phyloP scores from a whole-genome alignment of 92 coral and sea anemone genomes.

The Heteractis magnifica region DNA sequence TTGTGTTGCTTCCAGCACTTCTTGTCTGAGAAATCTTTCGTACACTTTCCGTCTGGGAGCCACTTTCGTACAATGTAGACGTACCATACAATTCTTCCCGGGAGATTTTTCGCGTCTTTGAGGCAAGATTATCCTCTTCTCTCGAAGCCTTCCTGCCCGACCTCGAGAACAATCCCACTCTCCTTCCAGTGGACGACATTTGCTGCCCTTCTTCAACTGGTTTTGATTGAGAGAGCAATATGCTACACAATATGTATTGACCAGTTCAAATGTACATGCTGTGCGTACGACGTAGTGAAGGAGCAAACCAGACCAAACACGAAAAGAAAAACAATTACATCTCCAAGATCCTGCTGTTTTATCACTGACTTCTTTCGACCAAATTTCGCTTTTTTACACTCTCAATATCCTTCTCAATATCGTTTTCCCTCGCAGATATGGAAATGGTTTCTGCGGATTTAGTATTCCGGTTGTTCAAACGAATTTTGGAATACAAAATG shows the following conservation, averaged over 20 bases:
- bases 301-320: not conserved
- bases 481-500: not conserved
- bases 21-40: slow-evolving; percentile 25
- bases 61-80: slow-evolving; percentile 11
- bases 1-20: not conserved
- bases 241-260: not conserved
- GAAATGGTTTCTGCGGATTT: not conserved
- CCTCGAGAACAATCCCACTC: slow-evolving; percentile 33
- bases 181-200: slow-evolving; percentile 31
- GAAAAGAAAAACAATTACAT: not conserved
- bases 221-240: not conserved
- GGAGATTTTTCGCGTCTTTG: slow-evolving; percentile 25
- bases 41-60: slow-evolving; percentile 14
- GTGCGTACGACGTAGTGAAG: not conserved
- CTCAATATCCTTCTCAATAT: not conserved
- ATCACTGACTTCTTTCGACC: not conserved
- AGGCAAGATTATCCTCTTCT: slow-evolving; percentile 13
- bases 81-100: slow-evolving; percentile 18
- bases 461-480: not conserved
- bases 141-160: slow-evolving; percentile 36
- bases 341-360: not conserved
- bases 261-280: not conserved
- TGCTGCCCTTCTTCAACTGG: not conserved
- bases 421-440: not conserved
- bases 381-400: not conserved